Conservation (phyloP, 2,888 invertebrate genomes). For the Ophonus ardosiacus region DNA sequence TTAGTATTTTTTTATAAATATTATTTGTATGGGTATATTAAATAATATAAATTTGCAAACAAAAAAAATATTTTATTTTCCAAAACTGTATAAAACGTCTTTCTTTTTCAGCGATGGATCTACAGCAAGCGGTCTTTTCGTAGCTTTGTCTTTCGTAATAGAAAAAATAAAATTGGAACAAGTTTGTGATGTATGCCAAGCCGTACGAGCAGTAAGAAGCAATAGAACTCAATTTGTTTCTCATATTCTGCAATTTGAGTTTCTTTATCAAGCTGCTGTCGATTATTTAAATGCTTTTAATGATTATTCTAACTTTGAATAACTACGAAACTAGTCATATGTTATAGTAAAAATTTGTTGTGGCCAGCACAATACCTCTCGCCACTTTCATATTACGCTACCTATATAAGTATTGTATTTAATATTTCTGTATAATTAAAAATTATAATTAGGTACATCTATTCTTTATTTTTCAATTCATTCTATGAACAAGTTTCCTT, state of each 20-base stretch:
- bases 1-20: no score
- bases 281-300: slow-evolving; percentile 72
- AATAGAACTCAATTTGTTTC: slow-evolving; percentile 71
- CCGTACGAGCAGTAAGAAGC: slow-evolving; percentile 72
- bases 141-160: slow-evolving; percentile 72
- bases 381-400: no score
- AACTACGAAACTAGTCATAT: background rate
- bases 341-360: no score
- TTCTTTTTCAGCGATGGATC: slow-evolving; percentile 73
- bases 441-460: no score
- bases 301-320: slow-evolving; percentile 72
- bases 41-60: no score
- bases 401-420: no score
- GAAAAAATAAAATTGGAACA: slow-evolving; percentile 74
- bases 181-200: slow-evolving; percentile 74
- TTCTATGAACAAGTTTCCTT: no score
- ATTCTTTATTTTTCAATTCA: no score
- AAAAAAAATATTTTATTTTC: no score
- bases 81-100: background rate
- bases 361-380: no score
- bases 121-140: slow-evolving; percentile 73
- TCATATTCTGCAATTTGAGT: slow-evolving; percentile 73
- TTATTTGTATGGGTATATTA: no score
- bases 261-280: slow-evolving; percentile 73
- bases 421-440: no score